Evolutionary conservation across 2,113 vertebrate genomes (phyloP).

Genomic region (Syrmaticus mikado): DNA sequence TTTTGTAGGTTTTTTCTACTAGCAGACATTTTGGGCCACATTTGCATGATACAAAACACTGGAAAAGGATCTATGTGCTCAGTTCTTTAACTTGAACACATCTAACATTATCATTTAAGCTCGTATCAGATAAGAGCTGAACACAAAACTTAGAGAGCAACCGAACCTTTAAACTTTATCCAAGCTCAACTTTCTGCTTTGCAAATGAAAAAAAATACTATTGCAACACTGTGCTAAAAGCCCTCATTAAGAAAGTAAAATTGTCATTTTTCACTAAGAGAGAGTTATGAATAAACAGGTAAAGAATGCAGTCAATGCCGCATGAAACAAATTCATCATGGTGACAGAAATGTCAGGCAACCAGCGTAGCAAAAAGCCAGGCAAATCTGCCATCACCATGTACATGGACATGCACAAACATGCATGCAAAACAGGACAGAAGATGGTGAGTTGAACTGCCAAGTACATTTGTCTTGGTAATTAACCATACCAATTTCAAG

Average conservation of each 20-base stretch:
- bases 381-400: not conserved
- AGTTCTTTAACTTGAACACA: not conserved
- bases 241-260: not conserved
- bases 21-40: not conserved
- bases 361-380: not conserved
- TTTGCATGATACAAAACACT: not conserved
- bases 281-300: not conserved
- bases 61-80: not conserved
- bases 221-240: not conserved
- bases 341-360: too few species aligned
- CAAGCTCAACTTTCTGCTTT: not conserved
- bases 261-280: not conserved
- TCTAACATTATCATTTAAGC: not conserved
- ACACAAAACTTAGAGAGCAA: not conserved
- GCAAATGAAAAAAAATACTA: not conserved
- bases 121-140: not conserved
- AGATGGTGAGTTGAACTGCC: too few species aligned
- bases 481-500: not conserved
- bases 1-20: not conserved
- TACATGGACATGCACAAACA: accelerated
- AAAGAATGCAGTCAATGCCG: not conserved
- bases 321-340: not conserved
- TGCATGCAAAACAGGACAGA: accelerated
- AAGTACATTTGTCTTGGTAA: accelerated
- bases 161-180: not conserved